These are phyloP conservation scores for Drosophila equinoxialis DNA, from an alignment of 1,140 invertebrate genomes.

Conservation along the genomic window DNA sequence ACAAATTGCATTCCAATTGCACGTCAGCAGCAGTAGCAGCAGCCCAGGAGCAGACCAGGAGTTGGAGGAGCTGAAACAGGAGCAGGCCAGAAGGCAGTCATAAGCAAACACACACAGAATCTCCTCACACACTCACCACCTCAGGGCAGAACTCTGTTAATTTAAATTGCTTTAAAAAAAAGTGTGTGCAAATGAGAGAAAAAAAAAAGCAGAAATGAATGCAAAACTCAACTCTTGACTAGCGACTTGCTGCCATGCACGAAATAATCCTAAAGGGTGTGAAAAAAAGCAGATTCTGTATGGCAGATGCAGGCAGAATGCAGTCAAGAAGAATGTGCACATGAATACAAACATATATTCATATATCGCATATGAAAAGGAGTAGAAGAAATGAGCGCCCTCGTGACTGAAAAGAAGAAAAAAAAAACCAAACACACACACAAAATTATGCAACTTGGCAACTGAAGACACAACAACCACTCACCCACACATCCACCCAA, in stretches of 20 bases:
- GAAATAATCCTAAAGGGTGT: conserved; percentile 79
- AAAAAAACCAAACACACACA: conserved; percentile 17
- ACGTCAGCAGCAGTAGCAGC: conserved; percentile 42
- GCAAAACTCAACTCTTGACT: conserved; percentile 5
- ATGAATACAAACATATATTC: conserved; percentile 22
- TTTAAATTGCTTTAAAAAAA: conserved; percentile 79
- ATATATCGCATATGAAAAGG: background rate
- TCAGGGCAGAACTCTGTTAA: conserved; percentile 54
- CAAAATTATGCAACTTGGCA: conserved; percentile 76
- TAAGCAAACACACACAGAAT: conserved; percentile 45
- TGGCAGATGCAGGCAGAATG: conserved; percentile 40
- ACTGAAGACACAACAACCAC: conserved; percentile 56
- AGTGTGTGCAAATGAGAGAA: conserved; percentile 13
- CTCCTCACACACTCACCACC: conserved; percentile 15
- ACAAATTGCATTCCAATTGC: conserved; percentile 81
- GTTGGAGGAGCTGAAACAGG: conserved; percentile 35
- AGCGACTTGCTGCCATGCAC: conserved; percentile 56
- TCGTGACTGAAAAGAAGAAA: conserved; percentile 57
- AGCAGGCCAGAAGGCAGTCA: conserved; percentile 51
- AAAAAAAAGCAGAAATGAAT: conserved; percentile 16
- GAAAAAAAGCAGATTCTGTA: conserved; percentile 56
- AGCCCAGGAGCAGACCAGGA: conserved; percentile 42
- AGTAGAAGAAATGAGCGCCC: conserved; percentile 56
- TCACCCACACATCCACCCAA: conserved; percentile 20
- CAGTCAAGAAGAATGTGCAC: conserved; percentile 64